Percentiles rank a stretch among this genome's conserved stretches.
Conservation (phyloP, 2,113 vertebrate species). For the Sphaerodactylus townsendi region DNA sequence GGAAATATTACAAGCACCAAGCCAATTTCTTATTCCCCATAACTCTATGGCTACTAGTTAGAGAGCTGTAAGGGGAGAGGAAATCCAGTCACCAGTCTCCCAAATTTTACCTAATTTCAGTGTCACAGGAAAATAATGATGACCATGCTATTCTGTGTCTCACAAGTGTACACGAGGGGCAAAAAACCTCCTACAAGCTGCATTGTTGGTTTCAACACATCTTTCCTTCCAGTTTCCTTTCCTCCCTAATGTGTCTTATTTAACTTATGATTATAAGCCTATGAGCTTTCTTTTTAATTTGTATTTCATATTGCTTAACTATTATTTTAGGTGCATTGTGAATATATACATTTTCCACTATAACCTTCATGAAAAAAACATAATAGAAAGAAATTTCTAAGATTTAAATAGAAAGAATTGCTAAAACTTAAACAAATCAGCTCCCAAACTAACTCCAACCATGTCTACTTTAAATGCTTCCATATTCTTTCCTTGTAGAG, state of each 20-base stretch:
- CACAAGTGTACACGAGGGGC: neutral
- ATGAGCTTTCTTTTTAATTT: too few species aligned
- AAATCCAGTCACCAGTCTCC: too few species aligned
- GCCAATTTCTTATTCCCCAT: too few species aligned
- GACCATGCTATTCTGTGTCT: neutral
- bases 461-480: rapidly evolving
- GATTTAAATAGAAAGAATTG: neutral
- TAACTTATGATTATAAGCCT: too few species aligned
- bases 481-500: neutral
- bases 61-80: too few species aligned
- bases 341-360: neutral
- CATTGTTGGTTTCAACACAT: neutral
- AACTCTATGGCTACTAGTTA: too few species aligned
- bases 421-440: neutral
- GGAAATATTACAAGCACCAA: too few species aligned
- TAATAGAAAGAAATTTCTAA: neutral
- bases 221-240: too few species aligned
- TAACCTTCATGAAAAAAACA: neutral
- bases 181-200: neutral
- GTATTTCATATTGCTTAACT: too few species aligned
- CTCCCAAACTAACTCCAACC: neutral
- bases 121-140: neutral
- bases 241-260: too few species aligned
- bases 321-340: too few species aligned
- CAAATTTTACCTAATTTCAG: too few species aligned